Conservation (phyloP, 2,113 vertebrate genomes). For the Halcyon senegalensis region DNA sequence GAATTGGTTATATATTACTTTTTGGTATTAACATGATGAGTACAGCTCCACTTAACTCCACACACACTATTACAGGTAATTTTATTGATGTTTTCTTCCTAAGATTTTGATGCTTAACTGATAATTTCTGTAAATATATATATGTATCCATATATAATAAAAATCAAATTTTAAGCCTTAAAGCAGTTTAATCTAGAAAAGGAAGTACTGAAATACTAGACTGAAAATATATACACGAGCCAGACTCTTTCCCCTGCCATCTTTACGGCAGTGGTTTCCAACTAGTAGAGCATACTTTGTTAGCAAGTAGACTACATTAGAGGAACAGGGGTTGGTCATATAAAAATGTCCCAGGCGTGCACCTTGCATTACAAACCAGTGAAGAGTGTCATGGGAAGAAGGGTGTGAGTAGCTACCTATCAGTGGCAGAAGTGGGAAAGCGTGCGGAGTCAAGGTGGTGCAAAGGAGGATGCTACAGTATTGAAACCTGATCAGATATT, state of each 20-base stretch:
- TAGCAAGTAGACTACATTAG: not conserved
- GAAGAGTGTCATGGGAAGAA: not conserved
- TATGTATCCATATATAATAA: not conserved
- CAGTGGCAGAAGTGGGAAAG: not conserved
- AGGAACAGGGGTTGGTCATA: not conserved
- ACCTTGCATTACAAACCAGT: not conserved
- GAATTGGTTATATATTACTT: slow-evolving; percentile 79
- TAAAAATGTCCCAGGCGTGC: not conserved
- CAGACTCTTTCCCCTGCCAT: not conserved
- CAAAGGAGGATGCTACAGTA: not conserved
- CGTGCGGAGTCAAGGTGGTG: too few species aligned
- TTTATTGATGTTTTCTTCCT: fast-evolving
- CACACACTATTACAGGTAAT: slow-evolving; percentile 91
- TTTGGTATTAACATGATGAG: slow-evolving; percentile 94
- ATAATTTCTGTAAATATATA: fast-evolving
- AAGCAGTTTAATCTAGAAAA: not conserved
- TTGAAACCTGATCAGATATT: not conserved
- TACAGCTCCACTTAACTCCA: slow-evolving; percentile 88
- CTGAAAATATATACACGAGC: not conserved
- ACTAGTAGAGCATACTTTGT: not conserved
- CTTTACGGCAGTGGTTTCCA: not conserved
- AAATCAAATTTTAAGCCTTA: not conserved
- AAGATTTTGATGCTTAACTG: not conserved
- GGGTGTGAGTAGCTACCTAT: not conserved
- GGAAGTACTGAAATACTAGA: not conserved